These are phyloP conservation scores for Corticium candelabrum DNA, from an alignment of 37 sponge, comb jelly and placozoan genomes.

Conservation along the genomic window DNA sequence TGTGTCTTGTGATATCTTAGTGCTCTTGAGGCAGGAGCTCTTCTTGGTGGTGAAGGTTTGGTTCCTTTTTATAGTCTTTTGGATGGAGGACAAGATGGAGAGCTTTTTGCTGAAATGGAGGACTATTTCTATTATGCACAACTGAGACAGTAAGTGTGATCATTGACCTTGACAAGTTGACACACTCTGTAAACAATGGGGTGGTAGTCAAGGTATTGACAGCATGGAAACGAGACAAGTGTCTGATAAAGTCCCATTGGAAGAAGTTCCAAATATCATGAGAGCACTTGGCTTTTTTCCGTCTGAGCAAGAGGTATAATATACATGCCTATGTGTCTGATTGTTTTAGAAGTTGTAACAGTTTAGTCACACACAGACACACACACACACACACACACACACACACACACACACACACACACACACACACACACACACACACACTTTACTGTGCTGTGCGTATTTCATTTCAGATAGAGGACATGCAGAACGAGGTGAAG, in stretches of 20 bases:
- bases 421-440: too few relatives aligned
- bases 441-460: too few relatives aligned
- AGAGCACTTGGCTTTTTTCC: conserved; percentile 96
- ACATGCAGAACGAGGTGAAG: conserved; percentile 95
- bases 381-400: too few relatives aligned
- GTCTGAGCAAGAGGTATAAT: conserved; percentile 79
- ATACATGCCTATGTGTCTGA: background rate
- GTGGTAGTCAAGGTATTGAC: conserved; percentile 57
- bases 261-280: conserved; percentile 85
- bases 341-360: too few relatives aligned
- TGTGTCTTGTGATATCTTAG: conserved; percentile 20
- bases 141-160: conserved; percentile 42
- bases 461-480: conserved; percentile 52
- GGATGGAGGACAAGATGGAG: conserved; percentile 90
- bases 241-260: conserved; percentile 51
- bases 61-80: conserved; percentile 88
- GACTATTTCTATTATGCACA: conserved; percentile 98
- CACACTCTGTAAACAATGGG: background rate
- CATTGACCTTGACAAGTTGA: background rate
- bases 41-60: conserved; percentile 81
- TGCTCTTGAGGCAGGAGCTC: conserved; percentile 70
- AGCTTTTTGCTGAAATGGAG: conserved; percentile 83
- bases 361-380: too few relatives aligned
- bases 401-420: too few relatives aligned
- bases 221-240: conserved; percentile 48